A percentile compares a stretch with the other conserved stretches of the same genome.
phyloP scores from a whole-genome alignment of 2,797 vertebrate genomes.

The Halcyon smyrnensis region DNA sequence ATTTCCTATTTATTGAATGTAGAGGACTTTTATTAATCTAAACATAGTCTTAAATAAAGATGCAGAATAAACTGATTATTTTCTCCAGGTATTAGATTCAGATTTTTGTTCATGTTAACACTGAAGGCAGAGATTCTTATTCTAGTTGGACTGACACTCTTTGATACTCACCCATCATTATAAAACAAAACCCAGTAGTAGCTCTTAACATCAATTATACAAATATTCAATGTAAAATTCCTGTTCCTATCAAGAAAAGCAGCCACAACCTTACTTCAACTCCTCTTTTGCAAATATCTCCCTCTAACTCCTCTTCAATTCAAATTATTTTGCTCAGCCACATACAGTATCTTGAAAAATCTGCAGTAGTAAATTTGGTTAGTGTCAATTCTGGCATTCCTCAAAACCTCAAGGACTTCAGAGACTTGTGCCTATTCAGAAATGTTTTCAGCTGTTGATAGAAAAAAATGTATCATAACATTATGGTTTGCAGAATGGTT shows the following conservation, averaged over 20 bases:
- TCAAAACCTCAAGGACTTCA: not conserved
- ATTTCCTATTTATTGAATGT: no score
- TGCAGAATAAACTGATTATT: not conserved
- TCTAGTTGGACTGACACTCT: not conserved
- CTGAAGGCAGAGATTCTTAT: not conserved
- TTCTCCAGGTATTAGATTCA: not conserved
- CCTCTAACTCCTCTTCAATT: not conserved
- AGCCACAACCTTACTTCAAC: not conserved
- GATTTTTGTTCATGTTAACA: not conserved
- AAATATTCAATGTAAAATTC: not conserved
- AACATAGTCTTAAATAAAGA: not conserved
- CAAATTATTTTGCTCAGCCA: not conserved
- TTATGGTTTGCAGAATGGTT: not conserved
- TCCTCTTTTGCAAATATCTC: not conserved
- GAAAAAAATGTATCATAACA: not conserved
- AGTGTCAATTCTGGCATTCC: not conserved
- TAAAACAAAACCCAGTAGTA: not conserved
- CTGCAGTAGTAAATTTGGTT: not conserved
- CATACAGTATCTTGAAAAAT: not conserved
- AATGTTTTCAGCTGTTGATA: not conserved
- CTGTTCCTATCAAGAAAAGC: not conserved
- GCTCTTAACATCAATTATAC: not conserved
- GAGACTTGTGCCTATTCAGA: not conserved
- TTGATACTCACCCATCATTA: not conserved
- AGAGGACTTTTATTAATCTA: not conserved